Evolutionary conservation across 2,888 invertebrate species (phyloP), one percentile per base, ranked within the genome.

Genomic region (Euphydryas editha): DNA sequence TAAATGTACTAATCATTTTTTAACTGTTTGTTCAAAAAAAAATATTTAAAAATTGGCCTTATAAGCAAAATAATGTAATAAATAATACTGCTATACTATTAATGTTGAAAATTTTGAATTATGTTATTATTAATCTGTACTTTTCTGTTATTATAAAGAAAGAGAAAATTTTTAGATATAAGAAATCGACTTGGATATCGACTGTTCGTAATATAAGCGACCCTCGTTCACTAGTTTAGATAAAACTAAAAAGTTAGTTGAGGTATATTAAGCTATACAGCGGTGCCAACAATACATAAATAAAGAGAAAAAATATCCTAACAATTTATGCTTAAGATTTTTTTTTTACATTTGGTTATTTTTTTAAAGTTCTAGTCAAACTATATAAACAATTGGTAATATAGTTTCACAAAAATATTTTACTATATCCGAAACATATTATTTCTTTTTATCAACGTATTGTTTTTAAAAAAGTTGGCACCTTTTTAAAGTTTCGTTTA

Each of bases 161-260:
- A 37, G 30, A 21, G 8, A 39, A 39, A 39, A 13, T 39, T n/a
- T 44, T 37, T 37, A 55, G 30, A 62, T 56, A 39, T 63, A 47
- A 51, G 37, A 51, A 49, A 30, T 61, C 54, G 13, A 21, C 21
- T 57, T 24, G 21, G 56, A 46, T 57, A 62, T 66, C 46, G 62
- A 60, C 65, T 59, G 59, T 62, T 69, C 20, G 15, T 21, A 63
- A 62, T 46, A 37, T 68, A 68, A 68, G 62, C 51, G 39, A 39
- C 15, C 39, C 39, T 44, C 57, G 62, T 69, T 69, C 65, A 66
- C 57, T 65, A 65, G 59, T 49, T 49, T 39, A 66, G 57, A 47
- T 15, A 39, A 39, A 49, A 20, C n/a, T 55, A 47, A 56, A 56
- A 36, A 37, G n/a, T 36, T 62, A 15, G 17, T n/a, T 37, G 44